Evolutionary conservation across 1,140 invertebrate genomes (phyloP), one percentile per base, ranked within the genome.

Genomic region (Trachymyrmex septentrionalis): DNA sequence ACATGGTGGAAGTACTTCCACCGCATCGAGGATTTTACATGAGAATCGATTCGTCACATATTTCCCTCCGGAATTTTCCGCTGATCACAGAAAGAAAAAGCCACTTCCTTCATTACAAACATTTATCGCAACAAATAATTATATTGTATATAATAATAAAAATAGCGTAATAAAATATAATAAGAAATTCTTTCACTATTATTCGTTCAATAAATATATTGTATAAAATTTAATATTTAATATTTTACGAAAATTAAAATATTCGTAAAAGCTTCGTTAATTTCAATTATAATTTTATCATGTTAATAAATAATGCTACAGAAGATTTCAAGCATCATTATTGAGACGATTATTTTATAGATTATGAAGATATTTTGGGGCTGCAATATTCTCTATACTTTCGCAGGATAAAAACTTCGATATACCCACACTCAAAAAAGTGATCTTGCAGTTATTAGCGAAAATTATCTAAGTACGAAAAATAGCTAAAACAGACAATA

Each of bases 311-410:
- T 50, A 50, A 3, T 4, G n/a, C 30, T 44, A 16, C 7, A 48
- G n/a, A 30, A 30, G 38, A 30, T 7, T 67, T 27, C 6, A 67
- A 14, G 3, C 19, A n/a, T 63, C 48, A 3, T 76, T 76, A 76
- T 61, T 14, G 12, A 48, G 57, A 63, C 27, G 14, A 3, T 12
- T 61, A 30, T 61, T 76, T 76, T 61, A 44, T 5, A 9, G 48
- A 30, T 12, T 24, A 27, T 14, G 9, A 24, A 50, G 19, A 78
- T 78, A 66, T 66, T 78, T 78, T n/a, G 24, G 6, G 59, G 64
- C 6, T 7, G 24, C 24, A 64, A 66, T 78, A 66, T 6, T 14
- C 9, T n/a, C n/a, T n/a, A n/a, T 10, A 19, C 24, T 16, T 24
- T n/a, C 6, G 10, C 12, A 1, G 24, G 44, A 80, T 80, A 67